Conservation (phyloP, 2,113 vertebrate genomes). For the Myotis lucifugus region DNA sequence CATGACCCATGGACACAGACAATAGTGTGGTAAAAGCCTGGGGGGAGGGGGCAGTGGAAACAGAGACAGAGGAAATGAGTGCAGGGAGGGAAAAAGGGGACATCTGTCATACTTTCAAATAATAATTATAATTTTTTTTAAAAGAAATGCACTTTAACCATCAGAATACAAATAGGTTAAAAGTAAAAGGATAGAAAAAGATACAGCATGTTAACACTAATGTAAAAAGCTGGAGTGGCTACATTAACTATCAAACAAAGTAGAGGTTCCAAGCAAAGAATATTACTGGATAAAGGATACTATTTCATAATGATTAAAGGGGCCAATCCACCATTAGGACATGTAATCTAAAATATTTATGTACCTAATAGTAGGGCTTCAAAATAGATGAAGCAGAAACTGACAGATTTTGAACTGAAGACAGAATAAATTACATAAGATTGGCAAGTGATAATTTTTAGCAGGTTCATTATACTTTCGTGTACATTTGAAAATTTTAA, state of each 20-base stretch:
- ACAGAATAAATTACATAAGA: not conserved
- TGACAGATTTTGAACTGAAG: conserved; percentile 10
- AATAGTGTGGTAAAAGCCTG: too few species aligned
- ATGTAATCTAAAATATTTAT: not conserved
- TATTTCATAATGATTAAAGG: conserved; percentile 24
- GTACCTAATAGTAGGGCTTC: not conserved
- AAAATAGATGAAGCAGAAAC: not conserved
- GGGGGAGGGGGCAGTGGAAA: too few species aligned
- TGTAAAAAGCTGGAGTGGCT: not conserved
- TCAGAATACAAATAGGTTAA: conserved; percentile 24
- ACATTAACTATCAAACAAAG: conserved; percentile 17
- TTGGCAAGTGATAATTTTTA: not conserved
- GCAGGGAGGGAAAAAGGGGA: too few species aligned
- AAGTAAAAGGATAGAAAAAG: not conserved
- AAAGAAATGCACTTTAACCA: conserved; percentile 3
- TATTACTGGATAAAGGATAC: not conserved
- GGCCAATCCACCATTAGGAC: not conserved
- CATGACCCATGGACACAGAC: too few species aligned
- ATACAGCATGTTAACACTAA: conserved; percentile 13
- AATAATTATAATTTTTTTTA: too few species aligned
- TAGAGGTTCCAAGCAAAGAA: not conserved
- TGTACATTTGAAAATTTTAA: not conserved
- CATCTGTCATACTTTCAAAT: too few species aligned
- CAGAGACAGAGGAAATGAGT: too few species aligned
- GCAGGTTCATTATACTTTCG: not conserved